phyloP scores from a whole-genome alignment of 2,113 vertebrate species.

The Caranx ignobilis region DNA sequence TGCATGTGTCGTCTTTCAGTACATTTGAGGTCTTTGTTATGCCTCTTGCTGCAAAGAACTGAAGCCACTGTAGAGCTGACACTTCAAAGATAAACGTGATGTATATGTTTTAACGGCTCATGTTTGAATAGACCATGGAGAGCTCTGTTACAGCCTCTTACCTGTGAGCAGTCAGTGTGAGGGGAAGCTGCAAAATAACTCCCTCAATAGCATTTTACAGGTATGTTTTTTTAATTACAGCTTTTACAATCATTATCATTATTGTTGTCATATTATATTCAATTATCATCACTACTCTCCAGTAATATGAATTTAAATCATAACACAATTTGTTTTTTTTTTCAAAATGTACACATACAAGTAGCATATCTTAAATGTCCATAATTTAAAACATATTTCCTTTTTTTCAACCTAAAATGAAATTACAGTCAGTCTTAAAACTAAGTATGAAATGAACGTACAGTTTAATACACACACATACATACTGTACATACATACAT shows the following conservation, averaged over 20 bases:
- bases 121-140: background rate
- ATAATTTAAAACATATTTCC: conserved; percentile 83
- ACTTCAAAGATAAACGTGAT: background rate
- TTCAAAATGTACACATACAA: conserved; percentile 87
- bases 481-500: conserved; percentile 70
- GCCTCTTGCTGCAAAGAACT: no score
- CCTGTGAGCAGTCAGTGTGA: conserved; percentile 13
- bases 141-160: background rate
- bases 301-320: conserved; percentile 84
- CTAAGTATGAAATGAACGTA: conserved; percentile 88
- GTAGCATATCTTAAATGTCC: conserved; percentile 87
- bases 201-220: conserved; percentile 62
- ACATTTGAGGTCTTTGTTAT: background rate
- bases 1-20: background rate
- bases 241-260: conserved; percentile 84
- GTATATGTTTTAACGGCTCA: background rate
- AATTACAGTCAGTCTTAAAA: conserved; percentile 83
- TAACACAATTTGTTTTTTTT: conserved; percentile 82
- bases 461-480: conserved; percentile 83
- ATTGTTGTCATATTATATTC: conserved; percentile 80
- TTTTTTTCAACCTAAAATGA: conserved; percentile 84
- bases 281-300: conserved; percentile 82
- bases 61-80: background rate
- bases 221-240: conserved; percentile 83
- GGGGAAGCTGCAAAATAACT: conserved; percentile 41